These are phyloP conservation scores for Phocides pigmalion DNA, from an alignment of 1,140 invertebrate species.

Conservation along the genomic window DNA sequence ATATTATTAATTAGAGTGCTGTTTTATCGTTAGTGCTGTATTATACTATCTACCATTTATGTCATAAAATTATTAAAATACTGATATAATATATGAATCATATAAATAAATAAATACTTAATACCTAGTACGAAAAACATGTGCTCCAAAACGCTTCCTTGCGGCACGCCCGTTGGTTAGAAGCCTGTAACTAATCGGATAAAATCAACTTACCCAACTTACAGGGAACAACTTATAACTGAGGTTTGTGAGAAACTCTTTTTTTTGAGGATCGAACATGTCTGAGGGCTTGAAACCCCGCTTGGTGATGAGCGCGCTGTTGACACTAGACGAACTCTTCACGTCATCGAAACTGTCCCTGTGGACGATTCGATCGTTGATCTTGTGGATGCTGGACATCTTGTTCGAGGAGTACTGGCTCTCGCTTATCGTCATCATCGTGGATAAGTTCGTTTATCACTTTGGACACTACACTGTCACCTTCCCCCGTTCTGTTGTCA, in stretches of 20 bases:
- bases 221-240: constrained; percentile 91
- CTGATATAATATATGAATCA: constrained; percentile 22
- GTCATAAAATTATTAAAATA: constrained; percentile 23
- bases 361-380: constrained; percentile 80
- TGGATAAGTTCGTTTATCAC: constrained; percentile 44
- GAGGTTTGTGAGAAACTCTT: constrained; percentile 90
- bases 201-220: constrained; percentile 87
- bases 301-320: constrained; percentile 80
- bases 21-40: constrained; percentile 35
- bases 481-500: not conserved
- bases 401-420: constrained; percentile 81
- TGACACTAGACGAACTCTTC: constrained; percentile 73
- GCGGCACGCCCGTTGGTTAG: constrained; percentile 57
- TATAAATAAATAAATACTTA: constrained; percentile 39
- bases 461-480: constrained; percentile 21
- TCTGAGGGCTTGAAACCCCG: constrained; percentile 94
- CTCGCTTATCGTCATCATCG: constrained; percentile 83
- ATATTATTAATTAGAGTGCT: not conserved
- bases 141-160: constrained; percentile 51
- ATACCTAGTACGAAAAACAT: constrained; percentile 32
- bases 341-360: constrained; percentile 78
- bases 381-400: constrained; percentile 79
- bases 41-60: constrained; percentile 37
- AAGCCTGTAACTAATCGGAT: constrained; percentile 60
- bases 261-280: constrained; percentile 90